Evolutionary conservation across 2,113 vertebrate genomes (phyloP), one percentile per base, ranked within the genome.

Genomic region (Tetrax tetrax): DNA sequence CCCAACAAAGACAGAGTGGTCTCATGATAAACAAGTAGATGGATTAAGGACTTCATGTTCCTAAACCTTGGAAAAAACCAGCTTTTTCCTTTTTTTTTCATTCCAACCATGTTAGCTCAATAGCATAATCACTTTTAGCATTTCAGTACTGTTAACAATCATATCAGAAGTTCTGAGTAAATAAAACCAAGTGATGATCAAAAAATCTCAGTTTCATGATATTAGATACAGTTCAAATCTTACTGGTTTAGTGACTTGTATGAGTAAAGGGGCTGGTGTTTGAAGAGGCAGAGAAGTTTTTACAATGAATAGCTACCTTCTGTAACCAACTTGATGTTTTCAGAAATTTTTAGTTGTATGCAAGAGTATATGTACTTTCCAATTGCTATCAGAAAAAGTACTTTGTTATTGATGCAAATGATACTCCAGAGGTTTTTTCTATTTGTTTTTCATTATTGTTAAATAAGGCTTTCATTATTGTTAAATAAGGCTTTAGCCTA

Each of bases 31-130:
- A 95, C 72, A 96, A 96, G 79, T 43, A 90, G 87, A 66, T 70
- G 94, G 57, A 82, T 91, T 81, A 89, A 80, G 90, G 87, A 97
- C 94, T 96, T 75, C 2, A 63, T 83, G 93, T 94, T 86, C 91
- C 86, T 77, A 96, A 96, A 79, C 70, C 64, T 75, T 74, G 69
- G 60, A 38, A 92, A 68, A 51, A 47, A 92, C 3, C 57, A 51
- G 33, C 17, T 90, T 88, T 81, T 85, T 50, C 41, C 63, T 87
- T 64, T 78, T 60, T 68, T 68, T 64, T 81, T 15, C 6, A 37
- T 79, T 87, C 66, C 82, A 90, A 45, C n/a, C 0, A 28, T 80
- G 66, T 53, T 87, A 35, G 38, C 71, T 91, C 59, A 17, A 50
- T 80, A 84, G 48, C 45, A 14, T 76, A 68, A 81, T 83, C 37